Evolutionary conservation across 1,140 invertebrate species (phyloP), one percentile per base, ranked within the genome.

Genomic region (Drosophila biarmipes): DNA sequence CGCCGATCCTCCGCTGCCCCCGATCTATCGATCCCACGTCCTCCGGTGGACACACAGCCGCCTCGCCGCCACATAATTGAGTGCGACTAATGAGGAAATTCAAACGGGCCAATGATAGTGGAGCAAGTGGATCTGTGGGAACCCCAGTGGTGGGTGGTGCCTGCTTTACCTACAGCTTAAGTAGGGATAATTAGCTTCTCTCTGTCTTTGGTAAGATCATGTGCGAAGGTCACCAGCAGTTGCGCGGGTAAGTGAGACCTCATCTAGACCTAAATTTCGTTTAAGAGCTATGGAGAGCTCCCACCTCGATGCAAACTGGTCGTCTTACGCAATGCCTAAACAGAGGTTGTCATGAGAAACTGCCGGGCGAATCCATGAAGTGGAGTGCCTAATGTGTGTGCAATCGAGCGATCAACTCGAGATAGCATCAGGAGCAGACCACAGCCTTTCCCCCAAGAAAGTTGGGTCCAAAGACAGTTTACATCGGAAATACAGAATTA

Each of bases 81-180:
- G 68, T 90, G 84, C 59, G 40, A 66, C 64, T 89, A 89, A 89
- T 89, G 85, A 89, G 84, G 84, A 89, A 89, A 89, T 87, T 55
- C 61, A 66, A 66, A 48, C 62, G 42, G n/a, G 15, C 53, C 63
- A 66, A 73, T 67, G 54, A 48, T 78, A 53, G 27, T 15, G 35
- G 53, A 71, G 57, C 72, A 66, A 10, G 29, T 69, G 49, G 21
- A 54, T 42, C 10, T 31, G 57, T 68, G 49, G 42, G 11, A 37
- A 6, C 11, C 1, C 15, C 10, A 12, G 2, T 10, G 7, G 29
- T 31, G 29, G 37, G 24, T n/a, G 46, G 14, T 35, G 46, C 17
- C 21, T 43, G 19, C 19, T n/a, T 4, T 45, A 14, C n/a, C 8
- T 14, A 19, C 45, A 15, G n/a, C 11, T 40, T 40, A 14, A 19